Evolutionary conservation across 2,797 vertebrate species (phyloP), one percentile per base, ranked within the genome.

Genomic region (Phalloptychus januarius): DNA sequence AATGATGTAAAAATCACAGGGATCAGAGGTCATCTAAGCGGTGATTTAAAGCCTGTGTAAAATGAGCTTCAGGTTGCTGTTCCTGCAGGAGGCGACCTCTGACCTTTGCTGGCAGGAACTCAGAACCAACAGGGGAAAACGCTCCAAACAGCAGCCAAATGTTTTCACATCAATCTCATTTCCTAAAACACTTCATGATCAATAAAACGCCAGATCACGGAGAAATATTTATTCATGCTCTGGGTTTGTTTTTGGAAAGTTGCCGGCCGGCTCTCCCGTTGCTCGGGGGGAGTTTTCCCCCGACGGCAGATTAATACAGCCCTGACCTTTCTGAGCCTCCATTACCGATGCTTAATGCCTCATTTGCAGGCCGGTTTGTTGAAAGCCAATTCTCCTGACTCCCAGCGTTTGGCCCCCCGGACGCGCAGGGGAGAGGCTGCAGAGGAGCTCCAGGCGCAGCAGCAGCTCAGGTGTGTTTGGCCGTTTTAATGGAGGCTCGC

Each of bases 331-430:
- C 86, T 82, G 80, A 88, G 77, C 89, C 89, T 76, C 91, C 92
- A 93, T 94, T 92, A 94, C 86, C 85, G 50, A 89, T 85, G 87
- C 91, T 90, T 95, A 94, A 93, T 90, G 91, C 90, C 91, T 94
- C 93, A 94, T 95, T 95, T 94, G 92, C 92, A 92, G 89, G 83
- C 86, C 88, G 54, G 87, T 92, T 88, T 87, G 89, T 85, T 86
- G 89, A 84, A 84, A 88, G 90, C 87, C 79, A 85, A 91, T 91
- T 91, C 90, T 88, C 83, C 81, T 25, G 63, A 83, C 83, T 87
- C 42, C 76, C 81, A 72, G 82, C 54, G 25, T 61, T 88, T 76
- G 79, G 80, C 44, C 12, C 42, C 52, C 5, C 31, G 56, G 58
- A 40, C 16, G n/a, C 36, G 18, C 28, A 61, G 75, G 25, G 4